These are phyloP conservation scores for Sus cebifrons DNA, from an alignment of 2,797 vertebrate genomes.

Conservation along the genomic window DNA sequence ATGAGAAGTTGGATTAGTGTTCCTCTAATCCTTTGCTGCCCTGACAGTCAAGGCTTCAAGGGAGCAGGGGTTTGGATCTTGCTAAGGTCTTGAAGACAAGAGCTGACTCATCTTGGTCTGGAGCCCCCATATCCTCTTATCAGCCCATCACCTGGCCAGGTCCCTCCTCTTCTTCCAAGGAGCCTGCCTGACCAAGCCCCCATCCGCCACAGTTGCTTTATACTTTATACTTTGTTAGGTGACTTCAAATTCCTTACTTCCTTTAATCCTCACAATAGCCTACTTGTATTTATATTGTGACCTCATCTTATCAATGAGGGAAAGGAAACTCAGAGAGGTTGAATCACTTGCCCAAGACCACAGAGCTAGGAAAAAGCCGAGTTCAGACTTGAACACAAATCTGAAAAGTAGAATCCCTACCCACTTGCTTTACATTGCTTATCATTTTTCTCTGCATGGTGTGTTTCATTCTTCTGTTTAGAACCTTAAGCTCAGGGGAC, in stretches of 20 bases:
- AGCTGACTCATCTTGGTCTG: neutral
- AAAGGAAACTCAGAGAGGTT: conserved; percentile 8
- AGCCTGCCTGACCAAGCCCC: neutral
- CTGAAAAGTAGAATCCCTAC: conserved; percentile 5
- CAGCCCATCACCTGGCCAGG: neutral
- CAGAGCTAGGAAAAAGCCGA: neutral
- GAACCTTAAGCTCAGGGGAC: neutral
- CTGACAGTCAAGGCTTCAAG: neutral
- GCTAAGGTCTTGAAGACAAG: neutral
- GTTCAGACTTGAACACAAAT: neutral
- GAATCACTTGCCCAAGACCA: conserved; percentile 9
- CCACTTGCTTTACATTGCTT: neutral
- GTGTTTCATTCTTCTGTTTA: neutral
- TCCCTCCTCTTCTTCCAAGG: neutral
- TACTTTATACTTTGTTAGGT: neutral
- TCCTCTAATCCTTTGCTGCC: neutral
- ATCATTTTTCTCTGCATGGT: neutral
- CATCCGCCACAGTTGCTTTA: neutral
- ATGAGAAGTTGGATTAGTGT: neutral
- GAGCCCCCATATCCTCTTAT: neutral
- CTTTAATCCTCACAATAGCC: neutral
- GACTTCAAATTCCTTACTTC: neutral
- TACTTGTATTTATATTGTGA: neutral
- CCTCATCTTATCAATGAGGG: neutral
- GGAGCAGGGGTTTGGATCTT: neutral